A percentile compares a stretch with the other conserved stretches of the same genome.
These are phyloP conservation scores for Eurytoma californica DNA, from an alignment of 2,888 invertebrate species.

Conservation along the genomic window DNA sequence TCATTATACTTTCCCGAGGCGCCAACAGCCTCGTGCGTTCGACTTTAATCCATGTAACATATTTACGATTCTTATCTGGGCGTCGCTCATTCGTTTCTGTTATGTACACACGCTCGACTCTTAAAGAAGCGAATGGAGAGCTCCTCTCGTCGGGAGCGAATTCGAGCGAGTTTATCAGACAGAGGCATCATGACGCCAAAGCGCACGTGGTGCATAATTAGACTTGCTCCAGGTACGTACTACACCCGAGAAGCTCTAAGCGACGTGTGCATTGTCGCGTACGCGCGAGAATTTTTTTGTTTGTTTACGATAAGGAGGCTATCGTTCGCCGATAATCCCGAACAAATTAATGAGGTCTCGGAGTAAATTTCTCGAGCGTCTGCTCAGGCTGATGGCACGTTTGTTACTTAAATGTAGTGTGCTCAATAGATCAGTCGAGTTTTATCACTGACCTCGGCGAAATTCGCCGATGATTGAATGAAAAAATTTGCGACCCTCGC, in stretches of 20 bases:
- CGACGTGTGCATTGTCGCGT: background rate
- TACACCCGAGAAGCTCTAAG: background rate
- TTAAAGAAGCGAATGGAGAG: too few relatives aligned
- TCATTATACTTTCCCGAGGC: conserved; percentile 31
- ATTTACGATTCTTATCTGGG: conserved; percentile 45
- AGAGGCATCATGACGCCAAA: conserved; percentile 32
- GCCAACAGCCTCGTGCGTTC: background rate
- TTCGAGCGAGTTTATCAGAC: conserved; percentile 32
- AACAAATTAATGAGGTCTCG: too few relatives aligned
- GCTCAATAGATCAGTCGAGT: too few relatives aligned
- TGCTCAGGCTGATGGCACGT: too few relatives aligned
- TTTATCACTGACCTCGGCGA: too few relatives aligned
- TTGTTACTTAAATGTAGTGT: too few relatives aligned
- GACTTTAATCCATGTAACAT: conserved; percentile 39
- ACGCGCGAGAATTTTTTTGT: conserved; percentile 1
- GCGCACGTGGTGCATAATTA: background rate
- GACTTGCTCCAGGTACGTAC: conserved; percentile 40
- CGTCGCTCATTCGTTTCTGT: background rate
- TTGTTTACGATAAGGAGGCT: conserved; percentile 21
- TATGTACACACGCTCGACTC: too few relatives aligned
- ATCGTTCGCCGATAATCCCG: too few relatives aligned
- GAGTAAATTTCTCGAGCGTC: too few relatives aligned
- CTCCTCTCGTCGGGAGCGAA: background rate
- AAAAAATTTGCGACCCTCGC: too few relatives aligned
- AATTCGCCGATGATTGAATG: too few relatives aligned